Evolutionary conservation across 2,113 vertebrate genomes (phyloP), one percentile per base, ranked within the genome.

Genomic region (Entosphenus tridentatus): DNA sequence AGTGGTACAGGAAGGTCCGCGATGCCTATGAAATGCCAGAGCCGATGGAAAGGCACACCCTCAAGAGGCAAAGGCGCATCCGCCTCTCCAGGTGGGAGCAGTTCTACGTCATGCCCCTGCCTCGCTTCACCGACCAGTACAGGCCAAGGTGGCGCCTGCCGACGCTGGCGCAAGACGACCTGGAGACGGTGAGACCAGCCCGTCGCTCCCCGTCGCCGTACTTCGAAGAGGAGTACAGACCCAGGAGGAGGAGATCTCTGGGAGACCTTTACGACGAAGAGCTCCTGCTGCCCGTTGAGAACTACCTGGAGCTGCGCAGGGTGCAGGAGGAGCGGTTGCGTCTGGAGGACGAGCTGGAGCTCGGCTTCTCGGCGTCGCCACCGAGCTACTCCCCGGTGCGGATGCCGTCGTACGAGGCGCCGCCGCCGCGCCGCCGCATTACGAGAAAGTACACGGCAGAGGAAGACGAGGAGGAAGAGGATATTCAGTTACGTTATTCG

Each of bases 21-120:
- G 92, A 98, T 76, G 88, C 95, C 16, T 96, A 84, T 2, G 92
- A 96, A 80, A 92, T 98, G 84, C 93, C 93, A 54, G 93, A 87
- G 73, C 89, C 89, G 67, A 81, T 93, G 70, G 92, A 96, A 8
- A 85, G 86, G 75, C 79, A 87, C 57, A 78, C 78, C 56, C 85
- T 92, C 78, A 95, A 92, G 75, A 83, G 88, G 70, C 85, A 86
- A 78, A 96, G 95, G 74, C 88, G 89, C 57, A 96, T 98, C 72
- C 87, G 93, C 57, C 87, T 98, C 70, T 96, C 92, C 11, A 85
- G 90, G 70, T 98, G 92, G 90, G 92, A 98, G 57, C 89, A 95
- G 76, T 95, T 95, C 79, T 98, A 98, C 0, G 89, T 93, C 72
- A 87, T 90, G 74, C 92, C 92, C 3, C 77, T 96, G 21, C 93